A percentile compares a stretch with the other conserved stretches of the same genome.
Evolutionary conservation across 2,888 invertebrate genomes (phyloP).

Genomic region (Protula sp.): DNA sequence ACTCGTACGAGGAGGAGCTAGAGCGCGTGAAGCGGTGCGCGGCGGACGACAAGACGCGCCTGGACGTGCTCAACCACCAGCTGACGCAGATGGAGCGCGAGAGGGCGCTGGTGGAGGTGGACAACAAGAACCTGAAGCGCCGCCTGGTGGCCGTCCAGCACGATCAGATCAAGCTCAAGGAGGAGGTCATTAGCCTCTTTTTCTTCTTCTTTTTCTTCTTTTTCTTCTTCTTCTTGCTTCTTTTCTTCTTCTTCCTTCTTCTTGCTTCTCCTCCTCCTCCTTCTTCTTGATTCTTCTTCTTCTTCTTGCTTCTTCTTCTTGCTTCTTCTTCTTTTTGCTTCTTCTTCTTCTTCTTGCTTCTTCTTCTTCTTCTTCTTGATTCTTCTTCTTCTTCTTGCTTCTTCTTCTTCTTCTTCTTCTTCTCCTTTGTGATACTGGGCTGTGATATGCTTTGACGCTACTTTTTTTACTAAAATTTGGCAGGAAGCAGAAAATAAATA

Average conservation of each 20-base stretch:
- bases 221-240: no score
- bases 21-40: slow-evolving; percentile 34
- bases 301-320: no score
- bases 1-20: slow-evolving; percentile 6
- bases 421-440: no score
- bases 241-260: not conserved
- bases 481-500: not conserved
- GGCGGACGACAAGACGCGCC: slow-evolving; percentile 24
- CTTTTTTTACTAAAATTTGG: no score
- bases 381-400: no score
- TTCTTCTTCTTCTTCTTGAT: no score
- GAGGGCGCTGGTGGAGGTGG: slow-evolving; percentile 28
- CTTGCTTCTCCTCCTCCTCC: no score
- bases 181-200: slow-evolving; percentile 56
- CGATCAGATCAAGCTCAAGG: slow-evolving; percentile 60
- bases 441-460: no score
- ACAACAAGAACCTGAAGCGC: slow-evolving; percentile 32
- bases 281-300: no score
- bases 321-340: no score
- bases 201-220: not conserved
- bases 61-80: slow-evolving; percentile 20
- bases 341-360: no score
- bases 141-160: slow-evolving; percentile 33
- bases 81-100: slow-evolving; percentile 35
- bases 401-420: not conserved